Conservation (phyloP, 2,113 vertebrate genomes). For the Corydoras sp. region DNA sequence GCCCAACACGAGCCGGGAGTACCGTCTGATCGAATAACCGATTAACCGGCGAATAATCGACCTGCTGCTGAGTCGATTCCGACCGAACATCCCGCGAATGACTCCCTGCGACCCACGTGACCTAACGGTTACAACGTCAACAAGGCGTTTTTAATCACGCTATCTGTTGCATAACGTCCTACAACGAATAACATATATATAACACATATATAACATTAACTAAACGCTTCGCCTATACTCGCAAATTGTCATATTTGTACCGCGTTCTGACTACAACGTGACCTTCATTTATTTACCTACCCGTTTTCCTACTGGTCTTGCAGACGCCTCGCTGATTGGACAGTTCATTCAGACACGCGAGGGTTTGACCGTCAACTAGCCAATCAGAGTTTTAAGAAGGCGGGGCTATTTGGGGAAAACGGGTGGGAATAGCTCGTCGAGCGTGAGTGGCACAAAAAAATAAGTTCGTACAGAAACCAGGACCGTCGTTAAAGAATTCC, state of each 20-base stretch:
- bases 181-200: background rate
- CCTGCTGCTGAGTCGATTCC: background rate
- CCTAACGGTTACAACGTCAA: no score
- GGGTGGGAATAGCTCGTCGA: no score
- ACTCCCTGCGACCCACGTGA: background rate
- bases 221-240: background rate
- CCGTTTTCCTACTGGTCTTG: background rate
- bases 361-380: no score
- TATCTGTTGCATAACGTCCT: background rate
- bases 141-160: background rate
- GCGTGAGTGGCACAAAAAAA: no score
- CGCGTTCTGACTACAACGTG: no score
- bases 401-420: no score
- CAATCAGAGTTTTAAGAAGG: no score
- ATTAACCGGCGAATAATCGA: background rate
- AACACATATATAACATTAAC: background rate
- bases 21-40: background rate
- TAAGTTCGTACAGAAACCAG: no score
- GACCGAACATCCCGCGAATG: background rate
- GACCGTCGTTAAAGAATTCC: no score
- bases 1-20: constrained; percentile 70
- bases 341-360: no score
- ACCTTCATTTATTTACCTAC: background rate
- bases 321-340: background rate
- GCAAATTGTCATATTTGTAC: background rate